phyloP scores from a whole-genome alignment of 2,888 invertebrate genomes.

The Phytoseiulus persimilis region DNA sequence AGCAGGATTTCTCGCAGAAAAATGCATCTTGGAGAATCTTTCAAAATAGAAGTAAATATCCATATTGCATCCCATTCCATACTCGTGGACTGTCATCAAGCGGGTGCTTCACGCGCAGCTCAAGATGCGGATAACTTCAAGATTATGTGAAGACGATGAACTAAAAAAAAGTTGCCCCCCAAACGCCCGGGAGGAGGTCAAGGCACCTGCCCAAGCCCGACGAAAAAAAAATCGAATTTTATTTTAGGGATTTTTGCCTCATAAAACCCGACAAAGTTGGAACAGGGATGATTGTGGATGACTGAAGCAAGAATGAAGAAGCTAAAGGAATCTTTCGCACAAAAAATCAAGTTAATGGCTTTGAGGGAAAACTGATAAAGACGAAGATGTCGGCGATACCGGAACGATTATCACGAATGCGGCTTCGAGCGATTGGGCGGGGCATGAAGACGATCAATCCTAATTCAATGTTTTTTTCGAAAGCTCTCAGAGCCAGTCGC shows the following conservation, averaged over 20 bases:
- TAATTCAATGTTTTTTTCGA: too few species aligned
- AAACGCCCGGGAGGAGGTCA: too few species aligned
- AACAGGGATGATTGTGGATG: neutral
- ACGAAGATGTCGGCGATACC: neutral
- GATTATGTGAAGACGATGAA: too few species aligned
- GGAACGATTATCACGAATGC: neutral
- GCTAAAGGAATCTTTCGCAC: neutral
- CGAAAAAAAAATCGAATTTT: neutral
- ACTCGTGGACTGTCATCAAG: too few species aligned
- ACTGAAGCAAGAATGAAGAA: neutral
- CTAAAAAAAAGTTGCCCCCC: too few species aligned
- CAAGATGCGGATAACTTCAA: too few species aligned
- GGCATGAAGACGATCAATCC: neutral
- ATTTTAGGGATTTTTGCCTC: neutral
- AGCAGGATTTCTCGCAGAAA: neutral
- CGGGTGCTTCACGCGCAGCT: too few species aligned
- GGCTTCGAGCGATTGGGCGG: neutral
- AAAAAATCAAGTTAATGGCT: neutral
- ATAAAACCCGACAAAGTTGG: neutral
- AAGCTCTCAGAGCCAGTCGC: too few species aligned
- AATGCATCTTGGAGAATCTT: neutral
- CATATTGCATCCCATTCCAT: too few species aligned
- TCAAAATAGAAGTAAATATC: too few species aligned
- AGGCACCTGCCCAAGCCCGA: too few species aligned
- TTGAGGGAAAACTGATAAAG: neutral